Percentiles rank a stretch among this genome's conserved stretches.
phyloP scores from a whole-genome alignment of 1,140 invertebrate genomes.

The Agrilus planipennis region DNA sequence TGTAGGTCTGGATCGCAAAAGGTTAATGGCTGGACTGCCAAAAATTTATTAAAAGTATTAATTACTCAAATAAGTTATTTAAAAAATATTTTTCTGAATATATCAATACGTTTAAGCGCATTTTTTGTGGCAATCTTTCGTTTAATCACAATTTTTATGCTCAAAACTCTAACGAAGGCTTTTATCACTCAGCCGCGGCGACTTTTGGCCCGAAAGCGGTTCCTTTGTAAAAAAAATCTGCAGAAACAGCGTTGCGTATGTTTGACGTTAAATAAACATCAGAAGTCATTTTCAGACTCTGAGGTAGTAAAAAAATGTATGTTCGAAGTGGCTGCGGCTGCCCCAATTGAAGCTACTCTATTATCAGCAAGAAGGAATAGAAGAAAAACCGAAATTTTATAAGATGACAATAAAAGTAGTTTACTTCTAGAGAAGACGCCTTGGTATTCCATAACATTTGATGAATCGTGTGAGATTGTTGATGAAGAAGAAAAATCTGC shows the following conservation, averaged over 20 bases:
- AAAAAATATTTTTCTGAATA: too few species aligned
- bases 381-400: conserved; percentile 12
- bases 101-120: too few species aligned
- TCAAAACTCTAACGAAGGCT: conserved; percentile 1
- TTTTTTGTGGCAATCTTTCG: too few species aligned
- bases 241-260: conserved; percentile 11
- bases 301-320: conserved; percentile 11
- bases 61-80: too few species aligned
- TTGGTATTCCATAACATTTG: conserved; percentile 7
- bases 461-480: conserved; percentile 7
- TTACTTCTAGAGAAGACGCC: conserved; percentile 1
- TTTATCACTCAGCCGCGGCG: conserved; percentile 5
- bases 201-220: too few species aligned
- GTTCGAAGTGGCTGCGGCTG: conserved; percentile 9
- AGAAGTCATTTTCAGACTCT: conserved; percentile 12
- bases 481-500: conserved; percentile 4
- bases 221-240: conserved; percentile 8
- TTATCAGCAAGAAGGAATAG: conserved; percentile 11
- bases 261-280: conserved; percentile 11
- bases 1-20: too few species aligned
- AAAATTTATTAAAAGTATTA: too few species aligned
- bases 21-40: too few species aligned
- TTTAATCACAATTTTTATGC: too few species aligned
- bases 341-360: conserved; percentile 2
- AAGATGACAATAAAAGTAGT: conserved; percentile 8